Conservation (phyloP, 2,113 vertebrate genomes). For the Cavia aperea region DNA sequence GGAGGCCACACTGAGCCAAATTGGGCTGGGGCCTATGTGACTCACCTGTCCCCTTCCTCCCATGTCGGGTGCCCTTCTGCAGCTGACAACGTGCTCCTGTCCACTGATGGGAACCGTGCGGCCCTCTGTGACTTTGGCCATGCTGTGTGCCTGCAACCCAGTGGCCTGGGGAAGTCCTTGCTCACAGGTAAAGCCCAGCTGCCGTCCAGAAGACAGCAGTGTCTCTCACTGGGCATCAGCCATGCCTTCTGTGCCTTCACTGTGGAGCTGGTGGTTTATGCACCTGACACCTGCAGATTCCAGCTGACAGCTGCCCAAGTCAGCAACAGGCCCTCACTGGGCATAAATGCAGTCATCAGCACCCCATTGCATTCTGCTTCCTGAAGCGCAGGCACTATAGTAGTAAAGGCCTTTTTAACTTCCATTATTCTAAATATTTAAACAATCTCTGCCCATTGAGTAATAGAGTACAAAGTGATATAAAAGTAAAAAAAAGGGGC, state of each 20-base stretch:
- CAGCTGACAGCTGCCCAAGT: neutral
- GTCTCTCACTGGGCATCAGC: neutral
- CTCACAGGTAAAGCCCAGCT: conserved; percentile 74
- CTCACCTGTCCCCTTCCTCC: conserved; percentile 50
- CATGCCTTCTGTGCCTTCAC: rapidly evolving
- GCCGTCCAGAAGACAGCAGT: too few species aligned
- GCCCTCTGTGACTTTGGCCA: conserved; percentile 96
- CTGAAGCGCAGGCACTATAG: neutral
- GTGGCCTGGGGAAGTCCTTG: conserved; percentile 78
- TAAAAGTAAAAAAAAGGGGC: neutral
- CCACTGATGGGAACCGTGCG: conserved; percentile 83
- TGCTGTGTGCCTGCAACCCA: conserved; percentile 82
- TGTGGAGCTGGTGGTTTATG: too few species aligned
- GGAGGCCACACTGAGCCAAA: neutral
- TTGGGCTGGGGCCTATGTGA: neutral
- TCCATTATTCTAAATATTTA: neutral
- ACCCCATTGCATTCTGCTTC: neutral
- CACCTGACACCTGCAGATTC: neutral
- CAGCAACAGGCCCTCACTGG: neutral
- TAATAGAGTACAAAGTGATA: neutral
- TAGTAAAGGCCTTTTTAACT: neutral
- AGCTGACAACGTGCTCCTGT: conserved; percentile 96
- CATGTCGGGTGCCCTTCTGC: conserved; percentile 25
- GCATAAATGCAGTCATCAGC: neutral
- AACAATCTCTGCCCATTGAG: neutral